Conservation (phyloP, 92 coral and sea anemone genomes). For the Epizoanthus ramosus region DNA sequence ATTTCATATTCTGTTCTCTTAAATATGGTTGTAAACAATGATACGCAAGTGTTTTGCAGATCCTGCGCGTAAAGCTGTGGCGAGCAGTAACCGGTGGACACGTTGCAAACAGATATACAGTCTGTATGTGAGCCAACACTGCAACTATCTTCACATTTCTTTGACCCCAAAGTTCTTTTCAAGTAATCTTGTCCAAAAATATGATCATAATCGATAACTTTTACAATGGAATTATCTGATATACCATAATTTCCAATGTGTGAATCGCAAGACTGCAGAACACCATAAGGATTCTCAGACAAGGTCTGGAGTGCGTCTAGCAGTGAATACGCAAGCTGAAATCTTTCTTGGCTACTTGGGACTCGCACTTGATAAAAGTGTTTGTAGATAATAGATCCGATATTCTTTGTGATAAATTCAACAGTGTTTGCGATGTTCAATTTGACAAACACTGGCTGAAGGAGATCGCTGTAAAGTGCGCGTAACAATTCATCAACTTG, state of each 20-base stretch:
- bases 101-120: conserved; percentile 61
- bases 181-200: conserved; percentile 44
- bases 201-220: conserved; percentile 66
- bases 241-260: conserved; percentile 84
- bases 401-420: conserved; percentile 7
- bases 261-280: conserved; percentile 75
- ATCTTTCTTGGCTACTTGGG: conserved; percentile 57
- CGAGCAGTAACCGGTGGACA: conserved; percentile 53
- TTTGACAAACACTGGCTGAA: background rate
- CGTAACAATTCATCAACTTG: conserved; percentile 54
- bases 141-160: conserved; percentile 64
- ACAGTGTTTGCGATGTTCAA: background rate
- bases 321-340: conserved; percentile 45
- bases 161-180: conserved; percentile 29
- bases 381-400: conserved; percentile 39
- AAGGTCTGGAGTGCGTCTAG: conserved; percentile 59
- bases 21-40: conserved; percentile 11
- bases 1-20: conserved; percentile 23
- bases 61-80: conserved; percentile 44
- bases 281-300: conserved; percentile 66
- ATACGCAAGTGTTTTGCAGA: conserved; percentile 57
- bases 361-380: conserved; percentile 40
- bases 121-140: conserved; percentile 50
- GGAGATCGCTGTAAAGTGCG: background rate
- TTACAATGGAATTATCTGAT: conserved; percentile 55